Conservation (phyloP, 2,888 invertebrate genomes). For the Cephus runcator region DNA sequence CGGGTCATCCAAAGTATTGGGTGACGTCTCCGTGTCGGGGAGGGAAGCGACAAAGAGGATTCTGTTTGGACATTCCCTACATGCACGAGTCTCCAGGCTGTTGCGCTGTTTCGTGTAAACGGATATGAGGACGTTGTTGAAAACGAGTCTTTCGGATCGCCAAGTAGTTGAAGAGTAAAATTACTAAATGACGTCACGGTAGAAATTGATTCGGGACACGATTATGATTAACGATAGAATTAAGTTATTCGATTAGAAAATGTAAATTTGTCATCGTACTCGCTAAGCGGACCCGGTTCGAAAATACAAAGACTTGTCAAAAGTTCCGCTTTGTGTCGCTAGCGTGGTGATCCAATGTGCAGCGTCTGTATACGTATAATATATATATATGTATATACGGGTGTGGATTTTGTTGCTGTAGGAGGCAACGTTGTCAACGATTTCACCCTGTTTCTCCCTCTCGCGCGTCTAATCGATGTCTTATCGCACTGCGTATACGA, state of each 20-base stretch:
- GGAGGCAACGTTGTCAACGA: neutral
- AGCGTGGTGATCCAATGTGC: neutral
- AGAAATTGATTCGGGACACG: no score
- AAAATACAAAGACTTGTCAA: neutral
- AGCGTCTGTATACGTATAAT: neutral
- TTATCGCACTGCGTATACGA: neutral
- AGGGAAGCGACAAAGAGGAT: neutral
- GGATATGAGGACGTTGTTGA: no score
- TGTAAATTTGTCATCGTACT: neutral
- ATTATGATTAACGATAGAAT: no score
- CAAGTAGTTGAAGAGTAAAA: no score
- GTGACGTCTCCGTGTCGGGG: neutral
- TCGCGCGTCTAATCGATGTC: slow-evolving; percentile 4
- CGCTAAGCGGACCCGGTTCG: neutral
- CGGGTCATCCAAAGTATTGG: neutral
- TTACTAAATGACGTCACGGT: no score
- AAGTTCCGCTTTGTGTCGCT: neutral
- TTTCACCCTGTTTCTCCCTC: slow-evolving; percentile 4
- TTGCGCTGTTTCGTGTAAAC: neutral
- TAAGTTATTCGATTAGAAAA: no score
- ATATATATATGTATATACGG: neutral
- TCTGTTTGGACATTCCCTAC: neutral
- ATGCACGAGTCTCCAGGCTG: neutral
- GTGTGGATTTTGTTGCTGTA: neutral
- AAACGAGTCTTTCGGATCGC: no score